These are phyloP conservation scores for Stenolophus ochropezus DNA, from an alignment of 2,888 invertebrate genomes.

Conservation along the genomic window DNA sequence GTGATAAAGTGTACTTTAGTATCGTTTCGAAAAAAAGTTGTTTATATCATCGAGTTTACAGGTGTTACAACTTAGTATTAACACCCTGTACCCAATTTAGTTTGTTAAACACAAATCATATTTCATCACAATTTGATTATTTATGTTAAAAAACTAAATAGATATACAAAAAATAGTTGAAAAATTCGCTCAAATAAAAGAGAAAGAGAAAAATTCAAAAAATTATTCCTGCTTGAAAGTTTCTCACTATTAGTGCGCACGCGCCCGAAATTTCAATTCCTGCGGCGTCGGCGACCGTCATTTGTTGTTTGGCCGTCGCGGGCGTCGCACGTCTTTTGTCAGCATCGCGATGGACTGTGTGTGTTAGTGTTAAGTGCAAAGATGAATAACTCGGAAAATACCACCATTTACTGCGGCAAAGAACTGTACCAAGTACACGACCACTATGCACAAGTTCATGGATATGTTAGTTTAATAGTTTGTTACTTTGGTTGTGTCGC, in stretches of 20 bases:
- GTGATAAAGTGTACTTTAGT: too few species aligned
- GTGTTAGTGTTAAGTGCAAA: neutral
- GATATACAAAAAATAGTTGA: neutral
- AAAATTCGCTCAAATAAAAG: neutral
- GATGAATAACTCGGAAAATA: constrained; percentile 34
- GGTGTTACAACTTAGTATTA: too few species aligned
- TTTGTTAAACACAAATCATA: too few species aligned
- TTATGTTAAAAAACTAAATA: neutral
- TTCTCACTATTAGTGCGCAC: neutral
- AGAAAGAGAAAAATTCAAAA: neutral
- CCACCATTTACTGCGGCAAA: constrained; percentile 37
- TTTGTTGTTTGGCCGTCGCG: neutral
- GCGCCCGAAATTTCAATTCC: neutral
- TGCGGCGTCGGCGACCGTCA: neutral
- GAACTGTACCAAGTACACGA: constrained; percentile 78
- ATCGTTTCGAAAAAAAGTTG: too few species aligned
- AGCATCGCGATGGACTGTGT: neutral
- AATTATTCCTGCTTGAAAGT: neutral
- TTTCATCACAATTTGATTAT: too few species aligned
- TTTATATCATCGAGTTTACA: too few species aligned
- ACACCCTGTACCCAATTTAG: too few species aligned
- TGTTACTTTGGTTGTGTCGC: constrained; percentile 93
- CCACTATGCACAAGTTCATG: constrained; percentile 85
- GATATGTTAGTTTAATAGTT: constrained; percentile 89
- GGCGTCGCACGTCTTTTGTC: neutral